Evolutionary conservation across 2,113 vertebrate genomes (phyloP).

Genomic region (Siniperca knerii): DNA sequence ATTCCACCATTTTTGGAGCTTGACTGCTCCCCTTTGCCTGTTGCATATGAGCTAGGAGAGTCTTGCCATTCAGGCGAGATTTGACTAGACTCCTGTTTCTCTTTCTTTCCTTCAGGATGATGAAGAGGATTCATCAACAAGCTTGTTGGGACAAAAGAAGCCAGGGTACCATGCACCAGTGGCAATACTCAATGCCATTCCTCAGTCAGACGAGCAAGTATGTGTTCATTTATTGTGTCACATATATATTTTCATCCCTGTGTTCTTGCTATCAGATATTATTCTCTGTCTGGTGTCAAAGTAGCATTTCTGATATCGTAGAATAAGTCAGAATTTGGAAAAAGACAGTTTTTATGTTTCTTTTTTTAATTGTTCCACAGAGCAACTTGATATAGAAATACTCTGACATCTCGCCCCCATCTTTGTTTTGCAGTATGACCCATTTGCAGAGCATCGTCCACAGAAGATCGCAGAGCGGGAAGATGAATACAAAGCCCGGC

Average conservation of each 20-base stretch:
- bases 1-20: neutral
- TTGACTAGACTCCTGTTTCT: conserved; percentile 65
- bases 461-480: conserved; percentile 97
- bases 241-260: neutral
- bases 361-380: neutral
- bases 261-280: neutral
- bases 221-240: neutral
- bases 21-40: conserved; percentile 37
- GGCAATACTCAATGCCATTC: conserved; percentile 97
- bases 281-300: no score
- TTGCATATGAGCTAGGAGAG: conserved; percentile 61
- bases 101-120: conserved; percentile 88
- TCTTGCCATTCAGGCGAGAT: conserved; percentile 43
- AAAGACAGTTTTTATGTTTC: no score
- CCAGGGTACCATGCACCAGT: conserved; percentile 97
- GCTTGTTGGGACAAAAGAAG: conserved; percentile 96
- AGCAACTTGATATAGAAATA: neutral
- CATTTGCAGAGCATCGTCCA: conserved; percentile 96
- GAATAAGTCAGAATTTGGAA: neutral
- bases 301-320: neutral
- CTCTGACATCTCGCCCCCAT: neutral
- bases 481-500: conserved; percentile 97
- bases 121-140: conserved; percentile 95
- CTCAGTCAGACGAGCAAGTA: conserved; percentile 97
- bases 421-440: conserved; percentile 90